These are phyloP conservation scores for Pycnomerus fuliginosus DNA, from an alignment of 2,888 invertebrate species.

Conservation along the genomic window DNA sequence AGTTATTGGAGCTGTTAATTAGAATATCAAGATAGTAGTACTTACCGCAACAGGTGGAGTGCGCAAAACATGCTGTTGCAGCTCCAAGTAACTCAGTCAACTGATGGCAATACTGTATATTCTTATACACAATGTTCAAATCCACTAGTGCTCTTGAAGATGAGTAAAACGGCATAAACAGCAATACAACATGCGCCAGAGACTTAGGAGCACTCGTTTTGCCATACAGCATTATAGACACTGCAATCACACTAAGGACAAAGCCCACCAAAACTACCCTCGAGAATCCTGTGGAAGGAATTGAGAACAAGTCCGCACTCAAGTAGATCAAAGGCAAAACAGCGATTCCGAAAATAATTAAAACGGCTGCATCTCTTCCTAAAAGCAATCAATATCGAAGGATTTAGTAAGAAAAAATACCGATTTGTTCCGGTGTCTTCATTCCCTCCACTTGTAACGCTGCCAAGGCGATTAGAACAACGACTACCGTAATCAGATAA, in stretches of 20 bases:
- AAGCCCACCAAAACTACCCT: constrained; percentile 71
- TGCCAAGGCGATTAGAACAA: constrained; percentile 61
- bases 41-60: too few species aligned
- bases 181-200: constrained; percentile 65
- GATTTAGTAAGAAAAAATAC: too few species aligned
- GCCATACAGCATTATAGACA: constrained; percentile 71
- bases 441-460: constrained; percentile 69
- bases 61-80: too few species aligned
- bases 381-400: too few species aligned
- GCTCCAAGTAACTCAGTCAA: too few species aligned
- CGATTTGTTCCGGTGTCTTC: constrained; percentile 55
- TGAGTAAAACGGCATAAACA: constrained; percentile 71
- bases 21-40: too few species aligned
- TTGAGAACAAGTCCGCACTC: constrained; percentile 66
- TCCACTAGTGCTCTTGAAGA: constrained; percentile 55
- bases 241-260: constrained; percentile 71
- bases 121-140: constrained; percentile 37
- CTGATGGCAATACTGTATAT: too few species aligned
- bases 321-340: constrained; percentile 74
- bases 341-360: too few species aligned
- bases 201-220: too few species aligned
- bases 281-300: constrained; percentile 75
- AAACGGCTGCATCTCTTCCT: too few species aligned
- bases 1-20: too few species aligned
- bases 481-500: constrained; percentile 59